Evolutionary conservation across 2,888 invertebrate genomes (phyloP).

Genomic region (Tachina fera): DNA sequence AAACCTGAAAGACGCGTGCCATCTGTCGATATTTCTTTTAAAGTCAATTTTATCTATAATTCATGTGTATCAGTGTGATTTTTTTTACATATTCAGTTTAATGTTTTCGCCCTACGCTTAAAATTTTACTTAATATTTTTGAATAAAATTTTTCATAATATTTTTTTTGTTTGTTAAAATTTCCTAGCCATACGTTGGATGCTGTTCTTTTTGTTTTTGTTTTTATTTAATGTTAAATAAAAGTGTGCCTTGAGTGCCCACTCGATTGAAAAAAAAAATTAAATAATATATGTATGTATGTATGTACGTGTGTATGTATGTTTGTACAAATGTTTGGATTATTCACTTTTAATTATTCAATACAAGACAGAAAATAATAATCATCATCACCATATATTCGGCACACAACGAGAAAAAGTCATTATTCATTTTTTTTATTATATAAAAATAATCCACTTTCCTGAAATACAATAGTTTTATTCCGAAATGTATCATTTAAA

Average conservation of each 20-base stretch:
- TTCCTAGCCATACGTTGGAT: constrained; percentile 59
- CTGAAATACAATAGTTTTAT: neutral
- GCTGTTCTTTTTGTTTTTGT: constrained; percentile 22
- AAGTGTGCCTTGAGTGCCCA: constrained; percentile 71
- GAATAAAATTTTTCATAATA: constrained; percentile 30
- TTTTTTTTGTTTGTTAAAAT: constrained; percentile 30
- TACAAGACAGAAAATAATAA: constrained; percentile 18
- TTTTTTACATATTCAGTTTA: constrained; percentile 37
- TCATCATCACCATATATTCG: neutral
- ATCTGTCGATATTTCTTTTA: constrained; percentile 71
- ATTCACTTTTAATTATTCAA: constrained; percentile 33
- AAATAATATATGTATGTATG: neutral
- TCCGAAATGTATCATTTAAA: constrained; percentile 50
- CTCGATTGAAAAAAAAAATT: constrained; percentile 47
- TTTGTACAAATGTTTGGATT: too few relatives aligned
- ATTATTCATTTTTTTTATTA: constrained; percentile 17
- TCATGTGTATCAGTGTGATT: constrained; percentile 19
- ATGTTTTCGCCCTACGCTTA: constrained; percentile 72
- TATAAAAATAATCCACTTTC: neutral
- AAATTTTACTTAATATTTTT: constrained; percentile 61
- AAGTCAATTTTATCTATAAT: constrained; percentile 58
- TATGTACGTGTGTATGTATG: too few relatives aligned
- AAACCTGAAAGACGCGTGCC: constrained; percentile 74
- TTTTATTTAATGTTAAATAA: constrained; percentile 48
- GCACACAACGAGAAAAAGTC: constrained; percentile 13